Base-by-base conservation (phyloP, 2,113 vertebrate species). In the Panthera leo region DNA sequence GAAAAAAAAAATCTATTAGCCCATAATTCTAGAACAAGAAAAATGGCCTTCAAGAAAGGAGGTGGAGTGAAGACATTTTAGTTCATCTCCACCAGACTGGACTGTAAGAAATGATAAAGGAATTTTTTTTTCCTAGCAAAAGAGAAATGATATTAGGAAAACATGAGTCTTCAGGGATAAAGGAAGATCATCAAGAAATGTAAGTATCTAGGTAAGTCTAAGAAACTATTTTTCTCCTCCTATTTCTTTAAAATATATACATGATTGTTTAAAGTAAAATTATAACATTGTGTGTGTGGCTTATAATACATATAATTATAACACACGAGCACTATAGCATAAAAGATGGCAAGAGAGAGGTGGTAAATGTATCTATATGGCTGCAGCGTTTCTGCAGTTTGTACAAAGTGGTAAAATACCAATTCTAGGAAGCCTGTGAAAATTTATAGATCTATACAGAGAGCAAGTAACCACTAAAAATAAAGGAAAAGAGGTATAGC, bases 71-170 rank as follows among this genome's bases (percentile, higher is more conserved):
- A 78, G 85, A 78, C 34, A 61, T 61, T 58, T 90, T 51, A 63
- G 79, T 79, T 96, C 16, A 51, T 89, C 34, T 85, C 31, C n/a
- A 67, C 5, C 65, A 23, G n/a, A 65, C 34, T 29, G 27, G 39
- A 4, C 19, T 45, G n/a, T 7, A 61, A 85, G 61, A 78, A 39
- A 71, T 16, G 42, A 5, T 85, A 70, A 90, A 79, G 29, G 14
- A 51, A 53, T 9, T 34, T 34, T 89, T 51, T 84, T 84, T 19
- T 45, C 9, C 42, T 65, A 27, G 80, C 18, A 12, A 94, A 85
- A 85, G 80, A 90, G 61, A 94, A 95, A 71, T 31, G 19, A 79
- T 79, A 51, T 27, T 58, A 18, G 73, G 34, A 36, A 71, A 96
- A 71, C 4, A 42, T 36, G 53, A n/a, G 13, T 29, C 80, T 71